These are phyloP conservation scores for Poecilia velifera DNA, from an alignment of 2,797 vertebrate genomes.

Conservation along the genomic window DNA sequence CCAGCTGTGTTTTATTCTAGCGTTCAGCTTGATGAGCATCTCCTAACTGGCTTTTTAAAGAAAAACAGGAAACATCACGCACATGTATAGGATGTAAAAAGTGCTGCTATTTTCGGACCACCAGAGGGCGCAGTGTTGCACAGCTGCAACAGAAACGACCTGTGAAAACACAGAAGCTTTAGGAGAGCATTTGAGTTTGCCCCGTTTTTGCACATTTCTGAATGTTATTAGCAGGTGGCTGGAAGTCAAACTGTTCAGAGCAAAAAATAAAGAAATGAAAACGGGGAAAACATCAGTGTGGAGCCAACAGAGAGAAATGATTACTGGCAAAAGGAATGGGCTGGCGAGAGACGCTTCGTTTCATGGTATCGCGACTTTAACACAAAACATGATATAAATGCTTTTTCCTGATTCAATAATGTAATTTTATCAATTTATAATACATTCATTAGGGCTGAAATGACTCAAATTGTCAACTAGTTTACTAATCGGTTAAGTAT, in stretches of 20 bases:
- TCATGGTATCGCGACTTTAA: background rate
- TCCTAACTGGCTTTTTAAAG: background rate
- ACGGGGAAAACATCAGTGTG: background rate
- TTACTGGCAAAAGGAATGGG: background rate
- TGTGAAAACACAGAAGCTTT: background rate
- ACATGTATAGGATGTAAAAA: background rate
- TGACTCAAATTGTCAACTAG: background rate
- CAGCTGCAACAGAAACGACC: background rate
- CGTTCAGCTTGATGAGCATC: slow-evolving; percentile 4
- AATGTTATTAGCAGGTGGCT: background rate
- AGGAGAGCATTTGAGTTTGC: background rate
- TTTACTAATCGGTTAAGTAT: background rate
- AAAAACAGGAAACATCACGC: background rate
- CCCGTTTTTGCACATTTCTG: background rate
- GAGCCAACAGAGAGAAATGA: background rate
- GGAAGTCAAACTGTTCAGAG: background rate
- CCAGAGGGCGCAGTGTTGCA: slow-evolving; percentile 35
- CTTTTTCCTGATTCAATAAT: background rate
- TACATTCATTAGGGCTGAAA: background rate
- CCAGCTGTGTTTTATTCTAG: slow-evolving; percentile 1
- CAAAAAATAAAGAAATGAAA: background rate
- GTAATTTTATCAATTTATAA: background rate
- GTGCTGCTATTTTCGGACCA: slow-evolving; percentile 20
- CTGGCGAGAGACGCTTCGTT: background rate
- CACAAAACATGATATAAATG: background rate